Base-by-base conservation (phyloP, 2,888 invertebrate genomes). In the Coenonympha arcania region DNA sequence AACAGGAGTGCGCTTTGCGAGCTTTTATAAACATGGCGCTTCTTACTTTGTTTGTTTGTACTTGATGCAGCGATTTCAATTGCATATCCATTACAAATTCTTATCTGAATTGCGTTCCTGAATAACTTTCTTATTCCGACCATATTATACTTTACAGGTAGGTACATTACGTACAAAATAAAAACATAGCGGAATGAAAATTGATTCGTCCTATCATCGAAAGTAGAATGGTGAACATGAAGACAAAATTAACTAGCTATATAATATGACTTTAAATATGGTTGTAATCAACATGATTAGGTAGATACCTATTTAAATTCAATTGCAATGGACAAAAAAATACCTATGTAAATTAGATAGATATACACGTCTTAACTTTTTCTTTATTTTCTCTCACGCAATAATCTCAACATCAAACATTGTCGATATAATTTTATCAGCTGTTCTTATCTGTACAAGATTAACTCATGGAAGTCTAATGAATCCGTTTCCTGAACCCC, bases 21-120 rank as follows among this genome's bases (percentile, higher is more conserved):
- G 84, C 85, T 86, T 86, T 84, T 82, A 84, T 83, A 84, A 85
- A 82, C 82, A 85, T 83, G 77, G 82, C 77, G 75, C 77, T 79
- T 73, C 74, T 77, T 74, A 77, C 79, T 78, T 79, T 84, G 77
- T 84, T 86, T 84, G 79, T 83, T 82, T 84, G 83, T 71, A 71
- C 73, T 64, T 78, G 79, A 80, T 82, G 76, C 76, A 77, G 79
- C 80, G 79, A 76, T 75, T 76, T 82, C 77, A 78, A 79, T 78
- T 69, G 68, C 66, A 37, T 55, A 54, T 64, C 64, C 66, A 66
- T 62, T 63, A 53, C 47, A 48, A 37, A 39, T 48, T 49, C 20
- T 44, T 56, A 43, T 48, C 43, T 26, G 20, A 26, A 16, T 51
- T 55, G 37, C 42, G 40, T 54, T 58, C 44, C 45, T 46, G 34